Evolutionary conservation across 2,797 vertebrate species (phyloP).

Genomic region (Gallirallus australis): DNA sequence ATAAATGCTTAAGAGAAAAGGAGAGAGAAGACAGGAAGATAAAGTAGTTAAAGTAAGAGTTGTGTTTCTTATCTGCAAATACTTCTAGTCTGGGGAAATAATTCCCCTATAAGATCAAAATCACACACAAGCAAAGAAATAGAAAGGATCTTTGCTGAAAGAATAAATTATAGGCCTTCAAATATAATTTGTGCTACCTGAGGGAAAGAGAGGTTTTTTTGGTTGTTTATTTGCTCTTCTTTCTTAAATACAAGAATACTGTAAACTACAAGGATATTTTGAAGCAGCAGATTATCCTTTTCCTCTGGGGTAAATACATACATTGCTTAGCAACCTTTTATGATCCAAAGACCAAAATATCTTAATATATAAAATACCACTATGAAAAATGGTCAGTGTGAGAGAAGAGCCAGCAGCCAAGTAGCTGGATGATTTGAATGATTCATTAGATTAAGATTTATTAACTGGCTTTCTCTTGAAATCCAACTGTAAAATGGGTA

Average conservation of each 20-base stretch:
- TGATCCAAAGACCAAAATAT: not conserved
- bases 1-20: constrained; percentile 46
- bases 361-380: not conserved
- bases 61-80: constrained; percentile 42
- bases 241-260: constrained; percentile 3
- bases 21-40: constrained; percentile 42
- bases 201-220: not conserved
- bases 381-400: not conserved
- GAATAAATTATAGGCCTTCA: constrained; percentile 57
- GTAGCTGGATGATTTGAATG: not conserved
- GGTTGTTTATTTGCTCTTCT: not conserved
- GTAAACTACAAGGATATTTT: constrained; percentile 31
- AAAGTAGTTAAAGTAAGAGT: constrained; percentile 34
- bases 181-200: constrained; percentile 40
- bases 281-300: not conserved
- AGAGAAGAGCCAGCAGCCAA: constrained; percentile 7
- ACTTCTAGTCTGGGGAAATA: not conserved
- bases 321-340: not conserved
- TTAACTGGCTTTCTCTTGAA: constrained; percentile 2
- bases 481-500: not conserved
- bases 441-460: constrained; percentile 24
- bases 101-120: constrained; percentile 52
- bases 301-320: not conserved
- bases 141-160: constrained; percentile 46
- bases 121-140: constrained; percentile 51